A percentile compares a stretch with the other conserved stretches of the same genome.
phyloP scores from a whole-genome alignment of 2,888 invertebrate genomes.

The Sericinus montela region DNA sequence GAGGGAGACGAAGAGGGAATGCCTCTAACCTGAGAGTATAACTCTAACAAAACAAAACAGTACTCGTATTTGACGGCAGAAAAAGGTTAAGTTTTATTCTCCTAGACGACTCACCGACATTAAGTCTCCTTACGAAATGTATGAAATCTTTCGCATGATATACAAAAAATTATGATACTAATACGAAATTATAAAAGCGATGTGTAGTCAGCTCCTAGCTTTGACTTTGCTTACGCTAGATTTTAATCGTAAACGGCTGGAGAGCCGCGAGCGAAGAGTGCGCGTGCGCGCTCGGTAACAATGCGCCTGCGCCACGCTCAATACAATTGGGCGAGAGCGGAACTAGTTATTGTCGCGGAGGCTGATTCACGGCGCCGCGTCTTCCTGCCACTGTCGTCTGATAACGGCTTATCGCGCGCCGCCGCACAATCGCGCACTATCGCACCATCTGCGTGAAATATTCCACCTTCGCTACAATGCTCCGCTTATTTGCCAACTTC shows the following conservation, averaged over 20 bases:
- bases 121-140: no score
- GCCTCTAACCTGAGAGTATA: no score
- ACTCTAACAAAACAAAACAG: no score
- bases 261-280: background rate
- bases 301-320: constrained; percentile 7
- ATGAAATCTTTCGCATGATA: no score
- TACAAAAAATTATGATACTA: no score
- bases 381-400: constrained; percentile 53
- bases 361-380: constrained; percentile 39
- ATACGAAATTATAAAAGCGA: no score
- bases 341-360: constrained; percentile 33
- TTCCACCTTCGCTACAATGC: constrained; percentile 54
- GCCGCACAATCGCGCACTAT: constrained; percentile 56
- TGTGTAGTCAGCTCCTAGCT: no score
- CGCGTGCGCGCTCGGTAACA: background rate
- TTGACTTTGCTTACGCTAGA: background rate
- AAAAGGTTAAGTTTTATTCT: no score
- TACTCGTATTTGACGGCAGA: no score
- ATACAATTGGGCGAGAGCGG: constrained; percentile 30
- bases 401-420: constrained; percentile 50
- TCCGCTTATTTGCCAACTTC: constrained; percentile 25
- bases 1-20: no score
- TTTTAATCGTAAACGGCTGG: background rate
- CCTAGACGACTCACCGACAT: no score
- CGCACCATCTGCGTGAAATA: constrained; percentile 74